Conservation (phyloP, 2,888 invertebrate species). For the Cephus runcator region DNA sequence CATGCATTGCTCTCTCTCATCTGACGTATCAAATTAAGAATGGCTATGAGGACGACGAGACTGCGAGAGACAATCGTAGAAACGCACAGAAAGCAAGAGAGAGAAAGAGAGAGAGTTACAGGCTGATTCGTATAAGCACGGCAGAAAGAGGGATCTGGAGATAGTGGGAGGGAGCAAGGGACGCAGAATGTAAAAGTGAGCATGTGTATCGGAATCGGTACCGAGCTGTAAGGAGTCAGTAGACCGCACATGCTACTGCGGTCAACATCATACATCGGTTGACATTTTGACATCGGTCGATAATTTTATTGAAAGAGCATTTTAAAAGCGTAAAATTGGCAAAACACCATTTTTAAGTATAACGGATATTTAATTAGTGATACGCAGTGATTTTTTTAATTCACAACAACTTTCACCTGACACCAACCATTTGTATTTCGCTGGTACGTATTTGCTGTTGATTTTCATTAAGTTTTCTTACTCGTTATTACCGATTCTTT, state of each 20-base stretch:
- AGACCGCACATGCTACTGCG: slow-evolving; percentile 1
- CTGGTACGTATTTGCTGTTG: neutral
- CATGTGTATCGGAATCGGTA: neutral
- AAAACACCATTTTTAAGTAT: neutral
- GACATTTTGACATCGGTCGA: neutral
- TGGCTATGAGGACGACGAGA: neutral
- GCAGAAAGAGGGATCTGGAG: neutral
- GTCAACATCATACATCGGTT: neutral
- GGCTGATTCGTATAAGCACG: neutral
- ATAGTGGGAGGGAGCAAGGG: neutral
- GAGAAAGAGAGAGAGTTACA: neutral
- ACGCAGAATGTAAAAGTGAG: neutral
- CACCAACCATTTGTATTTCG: neutral
- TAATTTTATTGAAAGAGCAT: neutral
- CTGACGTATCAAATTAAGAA: neutral
- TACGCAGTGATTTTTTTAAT: neutral
- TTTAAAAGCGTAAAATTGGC: neutral
- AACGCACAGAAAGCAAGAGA: neutral
- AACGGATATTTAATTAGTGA: neutral
- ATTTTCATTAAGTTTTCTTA: neutral
- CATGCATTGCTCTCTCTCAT: neutral
- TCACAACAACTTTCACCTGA: neutral
- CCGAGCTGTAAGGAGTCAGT: neutral
- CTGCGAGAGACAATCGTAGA: neutral
- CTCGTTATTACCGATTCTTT: neutral